Conservation (phyloP, 2,888 invertebrate species). For the Macaria liturata region DNA sequence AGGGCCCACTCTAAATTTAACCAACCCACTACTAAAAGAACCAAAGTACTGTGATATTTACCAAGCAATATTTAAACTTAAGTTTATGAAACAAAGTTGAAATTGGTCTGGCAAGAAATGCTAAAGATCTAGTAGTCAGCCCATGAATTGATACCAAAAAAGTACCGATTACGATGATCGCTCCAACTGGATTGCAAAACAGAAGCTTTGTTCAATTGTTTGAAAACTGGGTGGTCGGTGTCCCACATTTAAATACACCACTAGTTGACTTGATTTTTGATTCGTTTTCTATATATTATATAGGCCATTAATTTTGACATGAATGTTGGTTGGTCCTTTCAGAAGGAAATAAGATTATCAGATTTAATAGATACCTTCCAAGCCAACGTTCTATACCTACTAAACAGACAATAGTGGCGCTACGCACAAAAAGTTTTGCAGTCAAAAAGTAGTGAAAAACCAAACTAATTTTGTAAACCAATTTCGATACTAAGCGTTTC, state of each 20-base stretch:
- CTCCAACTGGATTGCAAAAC: slow-evolving; percentile 51
- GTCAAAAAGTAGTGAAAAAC: too few relatives aligned
- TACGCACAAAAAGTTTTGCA: too few relatives aligned
- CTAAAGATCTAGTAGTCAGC: slow-evolving; percentile 8
- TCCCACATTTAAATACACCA: slow-evolving; percentile 43
- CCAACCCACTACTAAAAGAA: slow-evolving; percentile 12
- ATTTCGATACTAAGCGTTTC: background rate
- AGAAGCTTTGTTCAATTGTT: slow-evolving; percentile 52
- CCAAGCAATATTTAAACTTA: slow-evolving; percentile 14
- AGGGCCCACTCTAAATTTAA: slow-evolving; percentile 37
- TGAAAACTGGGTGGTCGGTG: slow-evolving; percentile 39
- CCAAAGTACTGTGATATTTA: background rate
- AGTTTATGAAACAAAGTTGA: background rate
- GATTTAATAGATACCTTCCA: too few relatives aligned
- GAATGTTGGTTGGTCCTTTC: too few relatives aligned
- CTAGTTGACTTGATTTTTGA: slow-evolving; percentile 21
- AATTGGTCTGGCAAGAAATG: slow-evolving; percentile 14
- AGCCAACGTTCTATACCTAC: too few relatives aligned
- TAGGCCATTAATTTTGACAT: too few relatives aligned
- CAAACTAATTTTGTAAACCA: too few relatives aligned
- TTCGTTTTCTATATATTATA: slow-evolving; percentile 13
- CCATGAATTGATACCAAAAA: slow-evolving; percentile 43
- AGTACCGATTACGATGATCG: slow-evolving; percentile 50
- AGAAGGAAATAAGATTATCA: too few relatives aligned
- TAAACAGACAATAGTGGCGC: too few relatives aligned